Base-by-base conservation (phyloP, 1,140 invertebrate genomes). In the Chionoecetes opilio region DNA sequence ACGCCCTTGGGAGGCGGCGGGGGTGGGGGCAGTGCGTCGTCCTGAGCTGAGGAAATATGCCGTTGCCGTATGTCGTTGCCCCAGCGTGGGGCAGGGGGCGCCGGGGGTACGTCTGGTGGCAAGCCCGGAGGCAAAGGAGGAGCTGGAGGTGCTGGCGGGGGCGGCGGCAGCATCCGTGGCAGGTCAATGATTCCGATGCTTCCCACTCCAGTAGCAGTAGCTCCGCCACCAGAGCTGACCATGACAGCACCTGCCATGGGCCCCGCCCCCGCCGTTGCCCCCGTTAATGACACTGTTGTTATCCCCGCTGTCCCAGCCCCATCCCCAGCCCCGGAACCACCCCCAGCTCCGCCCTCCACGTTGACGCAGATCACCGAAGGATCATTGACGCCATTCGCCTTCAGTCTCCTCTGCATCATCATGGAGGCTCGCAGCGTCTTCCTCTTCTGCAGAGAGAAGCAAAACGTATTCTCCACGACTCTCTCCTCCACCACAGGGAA, bases 351-450 rank as follows among this genome's bases (percentile, higher is more conserved):
- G n/a, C 93, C 75, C 86, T 96, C 96, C 11, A 96, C 93, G 82
- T 96, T 96, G 89, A 90, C 82, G 34, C 84, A 93, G 8, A 95
- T 96, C 82, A 95, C 87, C 32, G 96, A 96, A 21, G 96, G 96
- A 32, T 98, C 98, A 95, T 98, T 98, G 29, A 98, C 97, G 9
- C 98, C 98, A 96, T 99, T 99, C 3, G 98, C 98, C 96, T 98
- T 98, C 63, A 98, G 98, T 84, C 98, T 97, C 96, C 98, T 98
- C 95, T 98, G 98, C 88, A 98, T 98, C 96, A 98, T 97, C 96
- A 98, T 97, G 11, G 98, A 98, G 21, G 98, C 98, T 96, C 98
- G 97, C 94, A 99, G 97, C 0, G 98, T 98, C 97, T 99, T 99
- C 0, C 98, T 98, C 97, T 99, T 99, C 98, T 99, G 97, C 94